Percentiles rank a stretch among this genome's conserved stretches.
Conservation (phyloP, 2,888 invertebrate genomes). For the Platycheirus albimanus region DNA sequence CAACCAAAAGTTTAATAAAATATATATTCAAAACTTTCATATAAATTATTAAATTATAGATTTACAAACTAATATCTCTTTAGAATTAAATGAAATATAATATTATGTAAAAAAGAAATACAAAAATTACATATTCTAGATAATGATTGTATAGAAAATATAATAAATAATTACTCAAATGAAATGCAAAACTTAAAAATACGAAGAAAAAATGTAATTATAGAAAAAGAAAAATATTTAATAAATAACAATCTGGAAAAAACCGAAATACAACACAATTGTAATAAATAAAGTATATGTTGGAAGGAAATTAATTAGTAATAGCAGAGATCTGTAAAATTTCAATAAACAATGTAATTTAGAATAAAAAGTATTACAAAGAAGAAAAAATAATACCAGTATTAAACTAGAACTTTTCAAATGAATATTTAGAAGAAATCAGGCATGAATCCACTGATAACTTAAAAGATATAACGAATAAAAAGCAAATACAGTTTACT, state of each 20-base stretch:
- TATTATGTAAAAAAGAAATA: conserved; percentile 13
- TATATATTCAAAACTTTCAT: conserved; percentile 11
- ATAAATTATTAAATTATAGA: conserved; percentile 12
- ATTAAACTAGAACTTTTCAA: conserved; percentile 14
- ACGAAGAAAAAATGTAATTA: conserved; percentile 8
- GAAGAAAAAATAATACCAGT: conserved; percentile 31
- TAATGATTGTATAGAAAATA: conserved; percentile 8
- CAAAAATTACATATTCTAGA: background rate
- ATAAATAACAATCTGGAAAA: conserved; percentile 9
- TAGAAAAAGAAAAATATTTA: conserved; percentile 16
- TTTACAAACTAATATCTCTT: conserved; percentile 8
- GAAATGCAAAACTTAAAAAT: conserved; percentile 1
- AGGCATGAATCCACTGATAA: conserved; percentile 28
- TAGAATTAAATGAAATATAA: conserved; percentile 7
- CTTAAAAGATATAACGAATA: conserved; percentile 23
- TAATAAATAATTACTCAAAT: conserved; percentile 1
- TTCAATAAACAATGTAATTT: conserved; percentile 25
- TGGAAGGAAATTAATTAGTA: conserved; percentile 1
- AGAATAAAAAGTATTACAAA: conserved; percentile 25
- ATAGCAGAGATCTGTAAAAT: conserved; percentile 14
- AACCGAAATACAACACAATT: too few relatives aligned
- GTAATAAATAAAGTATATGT: conserved; percentile 2
- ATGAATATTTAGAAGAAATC: conserved; percentile 28
- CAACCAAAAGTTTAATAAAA: conserved; percentile 19
- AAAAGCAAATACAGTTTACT: background rate